A percentile compares a stretch with the other conserved stretches of the same genome.
These are phyloP conservation scores for Oryzias javanicus DNA, from an alignment of 2,113 vertebrate genomes.

Conservation along the genomic window DNA sequence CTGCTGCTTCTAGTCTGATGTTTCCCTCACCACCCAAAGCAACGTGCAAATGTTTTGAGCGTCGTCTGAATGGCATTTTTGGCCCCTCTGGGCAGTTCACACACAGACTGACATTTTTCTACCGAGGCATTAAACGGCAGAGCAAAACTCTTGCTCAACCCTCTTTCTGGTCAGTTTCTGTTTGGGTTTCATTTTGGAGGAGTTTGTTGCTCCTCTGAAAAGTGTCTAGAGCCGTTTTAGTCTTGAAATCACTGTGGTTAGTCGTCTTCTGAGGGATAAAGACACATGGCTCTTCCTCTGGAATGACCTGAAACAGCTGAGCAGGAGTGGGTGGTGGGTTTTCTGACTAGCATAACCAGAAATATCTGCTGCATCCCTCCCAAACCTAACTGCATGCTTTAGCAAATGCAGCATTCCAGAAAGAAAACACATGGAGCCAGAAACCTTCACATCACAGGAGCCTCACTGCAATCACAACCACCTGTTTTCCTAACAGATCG, in stretches of 20 bases:
- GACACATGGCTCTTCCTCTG: constrained; percentile 60
- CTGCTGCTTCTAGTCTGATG: constrained; percentile 26
- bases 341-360: constrained; percentile 65
- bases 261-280: constrained; percentile 31
- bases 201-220: no score
- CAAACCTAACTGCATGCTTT: constrained; percentile 61
- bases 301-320: constrained; percentile 79
- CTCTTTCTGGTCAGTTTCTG: constrained; percentile 24
- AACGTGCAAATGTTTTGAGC: constrained; percentile 69
- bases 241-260: no score
- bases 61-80: constrained; percentile 57
- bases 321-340: constrained; percentile 67
- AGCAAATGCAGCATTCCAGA: constrained; percentile 74
- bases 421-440: constrained; percentile 61
- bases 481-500: constrained; percentile 68
- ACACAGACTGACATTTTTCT: constrained; percentile 66
- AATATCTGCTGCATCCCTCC: constrained; percentile 71
- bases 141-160: constrained; percentile 36
- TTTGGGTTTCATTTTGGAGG: constrained; percentile 1
- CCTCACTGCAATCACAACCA: constrained; percentile 68
- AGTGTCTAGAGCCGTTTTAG: no score
- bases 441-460: constrained; percentile 27
- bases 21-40: constrained; percentile 59
- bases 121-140: constrained; percentile 56
- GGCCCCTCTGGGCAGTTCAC: constrained; percentile 57